These are phyloP conservation scores for Columbina picui DNA, from an alignment of 2,113 vertebrate genomes.

Conservation along the genomic window DNA sequence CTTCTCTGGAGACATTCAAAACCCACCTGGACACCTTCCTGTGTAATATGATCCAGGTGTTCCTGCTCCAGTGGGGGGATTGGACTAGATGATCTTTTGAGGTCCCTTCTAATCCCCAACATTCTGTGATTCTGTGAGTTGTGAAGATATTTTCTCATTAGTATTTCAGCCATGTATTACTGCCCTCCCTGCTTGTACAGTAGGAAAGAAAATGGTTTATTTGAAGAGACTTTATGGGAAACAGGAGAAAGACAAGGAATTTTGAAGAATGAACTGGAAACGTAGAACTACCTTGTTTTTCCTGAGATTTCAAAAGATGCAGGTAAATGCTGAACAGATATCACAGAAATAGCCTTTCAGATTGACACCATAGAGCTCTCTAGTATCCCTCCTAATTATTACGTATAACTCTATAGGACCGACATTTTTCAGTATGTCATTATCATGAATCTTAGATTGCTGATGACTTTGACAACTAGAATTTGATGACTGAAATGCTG, in stretches of 20 bases:
- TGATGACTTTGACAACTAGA: constrained; percentile 18
- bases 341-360: neutral
- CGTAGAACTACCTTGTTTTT: neutral
- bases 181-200: neutral
- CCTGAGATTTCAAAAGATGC: neutral
- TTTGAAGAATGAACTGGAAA: neutral
- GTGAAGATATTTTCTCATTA: neutral
- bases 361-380: constrained; percentile 6
- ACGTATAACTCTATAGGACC: neutral
- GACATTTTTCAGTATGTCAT: neutral
- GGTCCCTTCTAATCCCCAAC: no score
- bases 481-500: constrained; percentile 16
- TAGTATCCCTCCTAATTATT: neutral
- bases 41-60: no score
- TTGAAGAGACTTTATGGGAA: neutral
- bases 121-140: no score
- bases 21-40: no score
- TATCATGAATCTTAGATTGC: neutral
- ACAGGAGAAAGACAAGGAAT: neutral
- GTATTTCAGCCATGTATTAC: neutral
- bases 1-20: no score
- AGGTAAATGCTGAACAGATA: neutral
- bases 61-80: no score
- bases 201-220: neutral
- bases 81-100: no score